Conservation (phyloP, 2,797 vertebrate genomes). For the Silurus aristotelis region DNA sequence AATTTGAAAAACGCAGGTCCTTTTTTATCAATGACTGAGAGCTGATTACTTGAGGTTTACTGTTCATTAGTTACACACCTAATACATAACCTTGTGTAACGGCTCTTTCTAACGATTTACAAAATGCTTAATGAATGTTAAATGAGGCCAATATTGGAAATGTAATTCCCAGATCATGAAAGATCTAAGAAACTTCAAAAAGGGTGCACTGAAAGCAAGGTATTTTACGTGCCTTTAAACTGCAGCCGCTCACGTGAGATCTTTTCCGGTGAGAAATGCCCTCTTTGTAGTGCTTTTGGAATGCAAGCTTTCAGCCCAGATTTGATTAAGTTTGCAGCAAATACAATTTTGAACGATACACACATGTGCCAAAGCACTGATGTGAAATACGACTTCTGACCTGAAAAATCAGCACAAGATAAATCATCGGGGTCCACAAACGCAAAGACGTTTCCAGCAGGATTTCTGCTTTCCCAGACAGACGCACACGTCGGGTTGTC, state of each 20-base stretch:
- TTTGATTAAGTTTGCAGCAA: constrained; percentile 20
- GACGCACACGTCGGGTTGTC: not conserved
- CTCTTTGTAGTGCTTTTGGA: constrained; percentile 3
- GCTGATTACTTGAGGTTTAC: not conserved
- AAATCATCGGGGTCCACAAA: constrained; percentile 7
- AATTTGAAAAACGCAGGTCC: not conserved
- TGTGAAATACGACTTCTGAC: constrained; percentile 16
- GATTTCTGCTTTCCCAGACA: constrained; percentile 18
- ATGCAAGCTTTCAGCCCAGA: not conserved
- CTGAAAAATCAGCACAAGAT: constrained; percentile 14
- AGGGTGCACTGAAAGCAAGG: not conserved
- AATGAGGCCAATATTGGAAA: not conserved
- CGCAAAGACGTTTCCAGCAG: not conserved
- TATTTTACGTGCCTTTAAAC: not conserved
- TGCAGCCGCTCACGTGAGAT: not conserved
- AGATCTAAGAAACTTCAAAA: not conserved
- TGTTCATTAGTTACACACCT: not conserved
- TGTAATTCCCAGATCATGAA: not conserved
- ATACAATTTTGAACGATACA: not conserved
- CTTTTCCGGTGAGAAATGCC: not conserved
- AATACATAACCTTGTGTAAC: not conserved
- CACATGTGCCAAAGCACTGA: not conserved
- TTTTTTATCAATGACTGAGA: not conserved
- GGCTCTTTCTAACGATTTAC: not conserved
- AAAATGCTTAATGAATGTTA: not conserved